Percentiles rank a stretch among this genome's conserved stretches.
Conservation (phyloP, 2,113 vertebrate genomes). For the Odobenus rosmarus region DNA sequence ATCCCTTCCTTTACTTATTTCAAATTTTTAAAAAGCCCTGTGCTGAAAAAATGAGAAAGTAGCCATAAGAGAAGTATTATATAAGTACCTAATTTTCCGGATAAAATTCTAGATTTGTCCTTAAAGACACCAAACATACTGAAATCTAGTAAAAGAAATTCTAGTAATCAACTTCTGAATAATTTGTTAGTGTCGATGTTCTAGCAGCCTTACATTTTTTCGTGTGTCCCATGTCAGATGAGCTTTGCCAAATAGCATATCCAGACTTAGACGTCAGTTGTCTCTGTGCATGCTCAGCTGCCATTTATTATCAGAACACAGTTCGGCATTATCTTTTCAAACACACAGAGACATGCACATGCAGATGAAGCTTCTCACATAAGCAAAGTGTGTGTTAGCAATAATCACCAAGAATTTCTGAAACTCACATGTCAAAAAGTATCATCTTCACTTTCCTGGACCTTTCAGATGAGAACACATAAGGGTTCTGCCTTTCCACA, state of each 20-base stretch:
- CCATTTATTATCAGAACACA: constrained; percentile 22
- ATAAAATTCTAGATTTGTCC: constrained; percentile 49
- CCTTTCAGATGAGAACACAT: constrained; percentile 70
- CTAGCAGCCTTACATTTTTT: background rate
- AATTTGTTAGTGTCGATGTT: background rate
- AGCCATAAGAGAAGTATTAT: background rate
- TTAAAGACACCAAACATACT: constrained; percentile 18
- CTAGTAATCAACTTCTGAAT: constrained; percentile 26
- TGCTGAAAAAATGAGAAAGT: constrained; percentile 40
- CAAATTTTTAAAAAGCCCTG: background rate
- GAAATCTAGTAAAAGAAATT: constrained; percentile 16
- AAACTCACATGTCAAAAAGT: constrained; percentile 76
- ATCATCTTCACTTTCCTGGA: constrained; percentile 75
- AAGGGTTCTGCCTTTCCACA: constrained; percentile 74
- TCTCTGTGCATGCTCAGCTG: constrained; percentile 25
- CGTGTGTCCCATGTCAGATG: background rate
- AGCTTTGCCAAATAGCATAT: constrained; percentile 47
- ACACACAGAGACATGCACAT: background rate
- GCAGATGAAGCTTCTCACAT: background rate
- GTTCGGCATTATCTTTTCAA: constrained; percentile 11
- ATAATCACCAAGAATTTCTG: constrained; percentile 56
- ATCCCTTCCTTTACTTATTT: constrained; percentile 12
- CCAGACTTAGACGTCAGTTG: background rate
- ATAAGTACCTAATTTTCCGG: background rate
- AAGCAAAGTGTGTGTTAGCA: background rate